Base-by-base conservation (phyloP, 2,888 invertebrate genomes). In the Amblyjoppa fuscipennis region DNA sequence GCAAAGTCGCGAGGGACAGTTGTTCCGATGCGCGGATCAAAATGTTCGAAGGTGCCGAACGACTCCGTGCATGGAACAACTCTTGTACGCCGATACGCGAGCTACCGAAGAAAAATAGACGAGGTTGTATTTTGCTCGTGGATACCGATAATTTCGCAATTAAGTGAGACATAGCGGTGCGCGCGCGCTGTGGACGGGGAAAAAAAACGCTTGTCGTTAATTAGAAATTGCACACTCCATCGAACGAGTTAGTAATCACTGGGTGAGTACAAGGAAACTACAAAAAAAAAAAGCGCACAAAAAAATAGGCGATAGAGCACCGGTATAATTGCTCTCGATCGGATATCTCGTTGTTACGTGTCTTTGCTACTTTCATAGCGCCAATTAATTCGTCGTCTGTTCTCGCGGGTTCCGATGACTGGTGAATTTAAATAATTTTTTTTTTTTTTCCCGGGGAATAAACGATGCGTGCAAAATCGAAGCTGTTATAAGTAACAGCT, bases 1-100 rank as follows among this genome's bases (percentile, higher is more conserved):
- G 38, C 9, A 41, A 25, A 38, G 70, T 81, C 77, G 81, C 81
- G 84, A 85, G 70, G 64, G 81, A 82, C 78, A 75, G 81, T 82
- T 85, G 85, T 85, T 82, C 61, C 81, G 85, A 85, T 79, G 84
- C 78, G 81, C 74, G 70, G 84, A 84, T 81, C 51, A 74, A 78
- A 81, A 68, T 78, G 75, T 75, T 82, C 78, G 78, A 74, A 85
- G 85, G 81, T 69, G 85, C 64, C 59, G 59, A 59, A 28, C 69
- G 31, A 75, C 85, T 85, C 68, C 20, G 81, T 66, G 74, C 81
- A 74, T 61, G 13, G 45, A 45, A 45, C 45, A 53, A 64, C 81
- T 77, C 69, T 64, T 51, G 45, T 38, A 5, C 16, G 25, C 34
- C 70, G 34, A 68, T 41, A 56, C 28, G 6, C 16, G 68, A 9